Evolutionary conservation across 1,140 invertebrate genomes (phyloP).

Genomic region (Drosophila punjabiensis): DNA sequence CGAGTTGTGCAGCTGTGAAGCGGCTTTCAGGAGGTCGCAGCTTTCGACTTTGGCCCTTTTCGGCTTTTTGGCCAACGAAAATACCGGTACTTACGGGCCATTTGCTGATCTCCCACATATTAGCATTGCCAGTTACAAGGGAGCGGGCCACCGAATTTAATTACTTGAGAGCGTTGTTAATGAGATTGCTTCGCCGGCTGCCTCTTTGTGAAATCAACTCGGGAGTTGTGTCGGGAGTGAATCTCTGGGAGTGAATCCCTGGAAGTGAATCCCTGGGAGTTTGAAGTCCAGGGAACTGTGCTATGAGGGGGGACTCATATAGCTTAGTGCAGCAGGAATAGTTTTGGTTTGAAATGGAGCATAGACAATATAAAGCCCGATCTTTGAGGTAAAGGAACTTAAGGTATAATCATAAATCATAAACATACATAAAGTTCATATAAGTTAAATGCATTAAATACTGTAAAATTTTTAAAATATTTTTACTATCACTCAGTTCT

Average conservation of each 20-base stretch:
- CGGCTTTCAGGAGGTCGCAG: constrained; percentile 11
- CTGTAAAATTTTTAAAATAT: not conserved
- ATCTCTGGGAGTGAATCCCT: too few relatives aligned
- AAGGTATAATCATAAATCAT: not conserved
- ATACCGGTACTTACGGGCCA: constrained; percentile 9
- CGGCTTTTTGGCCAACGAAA: constrained; percentile 16
- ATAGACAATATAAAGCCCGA: not conserved
- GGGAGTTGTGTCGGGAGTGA: not conserved
- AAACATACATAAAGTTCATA: not conserved
- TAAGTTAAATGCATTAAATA: not conserved
- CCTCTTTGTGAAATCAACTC: constrained; percentile 1
- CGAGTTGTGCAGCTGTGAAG: not conserved
- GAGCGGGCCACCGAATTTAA: constrained; percentile 26
- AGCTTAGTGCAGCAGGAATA: not conserved
- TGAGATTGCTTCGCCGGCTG: constrained; percentile 34
- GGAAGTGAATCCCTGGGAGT: not conserved
- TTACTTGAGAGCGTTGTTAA: constrained; percentile 37
- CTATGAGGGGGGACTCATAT: not conserved
- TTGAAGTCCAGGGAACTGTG: not conserved
- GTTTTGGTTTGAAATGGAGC: not conserved
- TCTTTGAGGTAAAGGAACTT: not conserved
- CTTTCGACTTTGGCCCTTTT: constrained; percentile 7
- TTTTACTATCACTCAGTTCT: not conserved
- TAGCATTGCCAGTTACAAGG: not conserved
- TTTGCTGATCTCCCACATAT: constrained; percentile 28